A percentile compares a stretch with the other conserved stretches of the same genome.
phyloP scores from a whole-genome alignment of 2,888 invertebrate genomes.

The Microctonus brassicae region DNA sequence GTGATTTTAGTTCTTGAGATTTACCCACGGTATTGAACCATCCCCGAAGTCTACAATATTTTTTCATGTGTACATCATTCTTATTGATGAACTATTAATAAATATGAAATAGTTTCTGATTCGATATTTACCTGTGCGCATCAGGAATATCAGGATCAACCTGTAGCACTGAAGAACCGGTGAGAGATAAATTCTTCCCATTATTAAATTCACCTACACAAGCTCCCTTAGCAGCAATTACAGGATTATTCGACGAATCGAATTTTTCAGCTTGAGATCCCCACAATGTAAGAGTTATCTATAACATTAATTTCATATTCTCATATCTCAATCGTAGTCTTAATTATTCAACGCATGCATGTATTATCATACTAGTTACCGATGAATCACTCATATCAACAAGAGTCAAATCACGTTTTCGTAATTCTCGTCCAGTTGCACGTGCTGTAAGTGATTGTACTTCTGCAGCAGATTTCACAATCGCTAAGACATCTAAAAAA shows the following conservation, averaged over 20 bases:
- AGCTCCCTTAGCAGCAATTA: constrained; percentile 88
- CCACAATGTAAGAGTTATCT: constrained; percentile 92
- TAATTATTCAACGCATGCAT: neutral
- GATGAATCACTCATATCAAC: constrained; percentile 88
- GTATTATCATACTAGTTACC: constrained; percentile 68
- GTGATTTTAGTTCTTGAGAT: constrained; percentile 74
- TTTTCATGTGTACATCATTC: no score
- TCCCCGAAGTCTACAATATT: constrained; percentile 75
- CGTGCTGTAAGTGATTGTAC: constrained; percentile 80
- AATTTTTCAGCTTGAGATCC: constrained; percentile 90
- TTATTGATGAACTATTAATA: neutral
- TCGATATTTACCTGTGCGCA: constrained; percentile 74
- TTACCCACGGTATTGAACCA: constrained; percentile 91
- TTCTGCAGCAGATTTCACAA: constrained; percentile 83
- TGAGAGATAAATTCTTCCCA: constrained; percentile 78
- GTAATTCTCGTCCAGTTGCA: constrained; percentile 84
- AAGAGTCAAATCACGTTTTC: constrained; percentile 88
- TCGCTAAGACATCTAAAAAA: constrained; percentile 86
- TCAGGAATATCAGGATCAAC: constrained; percentile 92
- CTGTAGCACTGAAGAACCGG: constrained; percentile 76
- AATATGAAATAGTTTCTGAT: neutral
- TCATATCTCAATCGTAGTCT: neutral
- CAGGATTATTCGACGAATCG: constrained; percentile 81
- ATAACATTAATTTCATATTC: constrained; percentile 24
- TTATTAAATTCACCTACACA: constrained; percentile 90